phyloP scores from a whole-genome alignment of 2,888 invertebrate genomes.

The Athalia circularis region DNA sequence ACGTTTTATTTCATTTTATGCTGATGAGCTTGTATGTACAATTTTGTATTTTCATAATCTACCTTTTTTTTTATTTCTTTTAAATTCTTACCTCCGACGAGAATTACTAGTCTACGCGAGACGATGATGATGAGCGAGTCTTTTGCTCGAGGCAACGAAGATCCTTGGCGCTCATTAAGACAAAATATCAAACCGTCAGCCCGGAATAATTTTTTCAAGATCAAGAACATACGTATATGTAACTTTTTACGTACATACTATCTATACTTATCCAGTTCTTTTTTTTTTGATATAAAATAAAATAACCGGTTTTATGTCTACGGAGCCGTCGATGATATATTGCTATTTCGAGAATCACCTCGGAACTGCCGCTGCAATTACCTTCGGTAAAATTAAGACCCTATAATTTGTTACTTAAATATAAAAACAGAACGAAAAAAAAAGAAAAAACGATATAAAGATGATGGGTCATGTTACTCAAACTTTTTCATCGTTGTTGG shows the following conservation, averaged over 20 bases:
- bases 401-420: neutral
- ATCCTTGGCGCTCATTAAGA: constrained; percentile 30
- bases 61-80: too few species aligned
- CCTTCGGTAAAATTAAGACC: neutral
- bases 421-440: neutral
- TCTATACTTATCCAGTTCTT: constrained; percentile 26
- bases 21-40: too few species aligned
- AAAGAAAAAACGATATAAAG: too few species aligned
- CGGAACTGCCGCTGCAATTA: neutral
- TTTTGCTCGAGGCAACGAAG: constrained; percentile 11
- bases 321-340: neutral
- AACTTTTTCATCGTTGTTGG: neutral
- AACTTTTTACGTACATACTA: constrained; percentile 3
- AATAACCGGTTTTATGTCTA: constrained; percentile 17
- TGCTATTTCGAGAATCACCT: neutral
- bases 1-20: too few species aligned
- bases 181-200: constrained; percentile 1
- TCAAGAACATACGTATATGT: neutral
- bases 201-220: constrained; percentile 14
- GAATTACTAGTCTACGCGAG: too few species aligned
- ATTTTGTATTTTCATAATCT: too few species aligned
- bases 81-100: too few species aligned
- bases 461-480: too few species aligned
- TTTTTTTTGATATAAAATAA: constrained; percentile 19
- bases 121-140: neutral